Conservation (phyloP, 2,888 invertebrate genomes). For the Osedax fenrisi region DNA sequence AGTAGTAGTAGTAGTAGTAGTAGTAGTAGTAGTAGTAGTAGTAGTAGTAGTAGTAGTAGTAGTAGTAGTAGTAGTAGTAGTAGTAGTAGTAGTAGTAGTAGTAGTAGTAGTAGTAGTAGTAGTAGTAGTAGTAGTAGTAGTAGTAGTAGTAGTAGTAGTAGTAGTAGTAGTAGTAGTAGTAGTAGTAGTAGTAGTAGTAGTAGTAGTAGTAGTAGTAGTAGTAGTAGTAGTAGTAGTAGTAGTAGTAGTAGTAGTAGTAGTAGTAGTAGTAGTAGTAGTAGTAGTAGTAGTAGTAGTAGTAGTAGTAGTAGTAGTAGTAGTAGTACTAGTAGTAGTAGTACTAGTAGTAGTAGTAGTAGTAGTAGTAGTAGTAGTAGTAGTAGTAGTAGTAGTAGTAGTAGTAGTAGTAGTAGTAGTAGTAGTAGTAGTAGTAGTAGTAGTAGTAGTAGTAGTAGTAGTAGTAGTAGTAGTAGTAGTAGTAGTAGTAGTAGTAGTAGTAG, state of each 20-base stretch:
- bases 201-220: slow-evolving; percentile 17
- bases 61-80: too few species aligned
- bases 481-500: slow-evolving; percentile 15
- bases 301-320: slow-evolving; percentile 28
- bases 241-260: neutral
- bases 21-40: too few species aligned
- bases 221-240: slow-evolving; percentile 23
- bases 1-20: too few species aligned
- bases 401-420: neutral
- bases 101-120: too few species aligned
- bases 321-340: slow-evolving; percentile 37
- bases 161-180: neutral
- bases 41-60: too few species aligned
- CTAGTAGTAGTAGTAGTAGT: slow-evolving; percentile 8
- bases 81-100: too few species aligned
- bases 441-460: slow-evolving; percentile 31
- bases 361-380: slow-evolving; percentile 4
- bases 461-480: slow-evolving; percentile 27
- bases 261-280: neutral
- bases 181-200: slow-evolving; percentile 16
- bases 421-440: slow-evolving; percentile 25
- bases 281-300: neutral
- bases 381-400: slow-evolving; percentile 6
- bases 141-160: neutral
- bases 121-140: too few species aligned